Percentiles rank a stretch among this genome's conserved stretches.
Evolutionary conservation across 2,888 invertebrate species (phyloP).

Genomic region (Eupithecia insigniata): DNA sequence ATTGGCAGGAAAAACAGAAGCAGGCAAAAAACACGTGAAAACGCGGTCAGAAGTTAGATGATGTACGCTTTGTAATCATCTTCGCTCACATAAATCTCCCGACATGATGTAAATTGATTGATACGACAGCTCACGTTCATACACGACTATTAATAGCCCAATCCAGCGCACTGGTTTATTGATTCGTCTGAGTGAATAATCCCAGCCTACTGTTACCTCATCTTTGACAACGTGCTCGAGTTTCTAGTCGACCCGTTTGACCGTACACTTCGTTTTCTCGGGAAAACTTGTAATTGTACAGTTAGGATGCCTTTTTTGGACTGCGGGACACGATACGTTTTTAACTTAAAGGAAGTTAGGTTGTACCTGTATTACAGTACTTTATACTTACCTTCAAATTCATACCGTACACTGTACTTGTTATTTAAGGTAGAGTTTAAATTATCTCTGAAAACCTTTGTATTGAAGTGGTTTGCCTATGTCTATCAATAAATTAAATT

Average conservation of each 20-base stretch:
- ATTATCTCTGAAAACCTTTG: too few relatives aligned
- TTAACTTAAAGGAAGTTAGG: too few relatives aligned
- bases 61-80: not conserved
- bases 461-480: too few relatives aligned
- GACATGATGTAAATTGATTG: not conserved
- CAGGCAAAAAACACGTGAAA: not conserved
- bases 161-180: not conserved
- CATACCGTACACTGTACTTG: too few relatives aligned
- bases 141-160: not conserved
- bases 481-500: too few relatives aligned
- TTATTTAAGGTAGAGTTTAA: too few relatives aligned
- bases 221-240: not conserved
- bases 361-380: too few relatives aligned
- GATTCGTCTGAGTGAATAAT: slow-evolving; percentile 4
- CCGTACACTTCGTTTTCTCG: not conserved
- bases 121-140: slow-evolving; percentile 1
- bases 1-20: too few relatives aligned
- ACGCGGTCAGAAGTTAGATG: not conserved
- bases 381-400: too few relatives aligned
- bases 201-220: not conserved
- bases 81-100: not conserved
- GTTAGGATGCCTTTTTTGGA: not conserved
- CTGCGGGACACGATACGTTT: too few relatives aligned
- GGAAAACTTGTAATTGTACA: slow-evolving; percentile 3
- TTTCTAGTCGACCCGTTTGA: not conserved